Evolutionary conservation across 2,797 vertebrate species (phyloP), one percentile per base, ranked within the genome.

Genomic region (Cirrhinus mrigala): DNA sequence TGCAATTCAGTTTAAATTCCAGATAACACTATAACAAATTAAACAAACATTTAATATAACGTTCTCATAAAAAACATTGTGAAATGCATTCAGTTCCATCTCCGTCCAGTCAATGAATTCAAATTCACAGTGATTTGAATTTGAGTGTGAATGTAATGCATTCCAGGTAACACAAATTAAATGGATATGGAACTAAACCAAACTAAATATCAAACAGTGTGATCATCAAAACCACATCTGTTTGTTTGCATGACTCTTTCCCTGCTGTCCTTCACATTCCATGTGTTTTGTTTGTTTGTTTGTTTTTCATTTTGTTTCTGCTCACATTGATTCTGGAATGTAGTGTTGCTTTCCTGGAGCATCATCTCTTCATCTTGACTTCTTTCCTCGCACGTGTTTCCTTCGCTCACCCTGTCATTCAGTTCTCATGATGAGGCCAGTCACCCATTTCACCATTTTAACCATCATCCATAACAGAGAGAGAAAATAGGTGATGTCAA

Each of bases 341-440:
- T 77, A 84, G 74, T 22, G 11, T 62, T 64, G 40, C 29, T 73
- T 37, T 80, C 64, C 75, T 5, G 83, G 83, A 84, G 74, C 85
- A 24, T 89, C 83, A 52, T 48, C 81, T 27, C 69, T 76, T 79
- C 64, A 44, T 80, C 77, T 71, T 37, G 29, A 58, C 82, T 54
- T 8, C 18, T 69, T 46, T 81, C 79, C 76, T 81, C 76, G 62
- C 78, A 78, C 40, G 27, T 44, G n/a, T 80, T 71, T 84, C 78
- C 86, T 86, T 76, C 40, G 37, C 14, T 66, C 85, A 50, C 75
- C 81, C 85, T 87, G 84, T 89, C 77, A 73, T 87, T 85, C 83
- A 70, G 88, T 90, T 77, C 66, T 89, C 79, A 89, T 88, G 89
- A 27, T 76, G 90, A 91, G 92, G 90, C 82, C 68, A 40, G 50